These are phyloP conservation scores for Silurus asotus DNA, from an alignment of 2,113 vertebrate species.

Conservation along the genomic window DNA sequence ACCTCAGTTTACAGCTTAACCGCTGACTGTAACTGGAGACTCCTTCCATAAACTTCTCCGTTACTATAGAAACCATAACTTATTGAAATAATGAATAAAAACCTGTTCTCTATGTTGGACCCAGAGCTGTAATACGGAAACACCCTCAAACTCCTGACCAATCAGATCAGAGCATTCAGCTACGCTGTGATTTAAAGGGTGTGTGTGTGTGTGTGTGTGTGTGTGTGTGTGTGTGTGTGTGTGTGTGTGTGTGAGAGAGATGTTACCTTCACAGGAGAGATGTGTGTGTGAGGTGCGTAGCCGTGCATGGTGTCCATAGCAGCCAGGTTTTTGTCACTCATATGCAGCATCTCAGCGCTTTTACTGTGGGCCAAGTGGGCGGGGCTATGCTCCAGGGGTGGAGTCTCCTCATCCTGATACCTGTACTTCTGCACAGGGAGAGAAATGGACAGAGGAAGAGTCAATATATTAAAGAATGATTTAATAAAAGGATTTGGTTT, in stretches of 20 bases:
- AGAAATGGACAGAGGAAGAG: slow-evolving; percentile 32
- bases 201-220: slow-evolving; percentile 15
- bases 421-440: slow-evolving; percentile 84
- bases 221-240: not conserved
- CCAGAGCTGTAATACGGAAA: not conserved
- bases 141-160: not conserved
- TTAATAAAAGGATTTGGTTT: not conserved
- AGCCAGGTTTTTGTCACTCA: slow-evolving; percentile 94
- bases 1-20: no score
- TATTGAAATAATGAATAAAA: not conserved
- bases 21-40: not conserved
- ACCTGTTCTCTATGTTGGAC: not conserved
- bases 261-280: slow-evolving; percentile 91
- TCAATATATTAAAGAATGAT: not conserved
- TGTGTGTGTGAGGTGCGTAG: slow-evolving; percentile 92
- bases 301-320: slow-evolving; percentile 94
- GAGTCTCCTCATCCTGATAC: slow-evolving; percentile 95
- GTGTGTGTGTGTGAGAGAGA: not conserved
- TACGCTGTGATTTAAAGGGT: not conserved
- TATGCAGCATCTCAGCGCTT: slow-evolving; percentile 91
- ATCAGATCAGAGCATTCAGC: not conserved
- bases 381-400: slow-evolving; percentile 90
- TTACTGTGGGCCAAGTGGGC: slow-evolving; percentile 86
- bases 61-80: not conserved
- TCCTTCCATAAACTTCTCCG: no score